Base-by-base conservation (phyloP, 1,140 invertebrate species). In the Hyphantria cunea region DNA sequence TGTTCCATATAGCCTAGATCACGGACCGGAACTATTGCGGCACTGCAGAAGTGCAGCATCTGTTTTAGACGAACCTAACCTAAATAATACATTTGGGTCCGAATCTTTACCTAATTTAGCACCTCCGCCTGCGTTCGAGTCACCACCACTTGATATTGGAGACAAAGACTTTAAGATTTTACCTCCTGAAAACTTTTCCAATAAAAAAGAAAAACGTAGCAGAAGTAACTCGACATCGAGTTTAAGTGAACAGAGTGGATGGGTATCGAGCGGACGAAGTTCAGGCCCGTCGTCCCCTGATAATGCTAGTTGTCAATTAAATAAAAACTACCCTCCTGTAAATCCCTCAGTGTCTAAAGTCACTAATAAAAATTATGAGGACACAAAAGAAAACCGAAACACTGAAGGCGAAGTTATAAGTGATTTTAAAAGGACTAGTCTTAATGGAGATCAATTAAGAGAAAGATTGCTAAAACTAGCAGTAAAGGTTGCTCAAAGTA, bases 201-300 rank as follows among this genome's bases (percentile, higher is more conserved):
- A 86, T 56, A 89, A 89, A 77, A 83, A 91, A 56, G 84, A 90
- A 54, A 86, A 89, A 54, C 65, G 64, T 45, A 91, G 74, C 64
- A 87, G 76, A 70, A 91, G 90, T 70, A 93, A 92, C 66, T 94
- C 94, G 12, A 95, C 94, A 0, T 95, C 94, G 3, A 95, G 95
- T 55, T 87, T 95, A 17, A 95, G 94, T 68, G 95, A 95, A 84
- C 94, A 95, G 82, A 95, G 94, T 68, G 95, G 95, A 0, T 95
- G 95, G 94, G 94, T 95, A 1, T 95, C 94, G 48, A 95, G 95
- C 86, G 93, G 86, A 70, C 93, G 91, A 66, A 95, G 91, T 82
- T 94, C 92, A 39, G 92, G 82, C 34, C 92, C 90, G 53, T 93
- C 91, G 44, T 91, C 92, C 51, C 92, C 93, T 3, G 92, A 93